Evolutionary conservation across 2,113 vertebrate species (phyloP), one percentile per base, ranked within the genome.

Genomic region (Acrocephalus kingi): DNA sequence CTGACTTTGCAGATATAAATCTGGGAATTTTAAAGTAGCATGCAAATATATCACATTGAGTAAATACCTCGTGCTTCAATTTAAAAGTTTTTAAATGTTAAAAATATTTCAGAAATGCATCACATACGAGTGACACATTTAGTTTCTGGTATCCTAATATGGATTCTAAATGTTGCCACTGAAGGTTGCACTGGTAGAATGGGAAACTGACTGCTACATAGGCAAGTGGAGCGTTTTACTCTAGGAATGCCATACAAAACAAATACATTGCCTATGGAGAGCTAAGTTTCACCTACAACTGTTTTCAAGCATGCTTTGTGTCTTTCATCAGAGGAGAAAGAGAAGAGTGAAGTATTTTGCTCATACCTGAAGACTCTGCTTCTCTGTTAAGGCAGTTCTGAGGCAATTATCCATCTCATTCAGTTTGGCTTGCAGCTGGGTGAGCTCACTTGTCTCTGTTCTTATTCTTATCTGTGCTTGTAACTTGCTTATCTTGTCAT

Each of bases 341-440:
- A 39, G 16, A 58, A 45, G 11, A 66, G 15, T 13, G 31, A 79
- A 55, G 30, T 18, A 64, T 80, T 93, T 87, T 67, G 31, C 15
- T 71, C 59, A 31, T 96, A 98, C 98, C 98, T 98, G 94, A 73
- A 98, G 97, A 61, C 10, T 81, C 84, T 94, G 87, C 11, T 96
- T 96, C 64, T 95, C 94, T 61, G 63, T 80, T 92, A 95, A 78
- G 95, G 94, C 54, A 52, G 66, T 95, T 75, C 93, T 97, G 73
- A 99, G 97, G 9, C 56, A 17, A 9, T 91, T 78, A 46, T 98
- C 97, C 22, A 91, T 98, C 69, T 99, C 98, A 35, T 96, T 92
- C 14, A 98, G 89, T 49, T 97, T 93, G 5, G 79, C 91, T 5
- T 97, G 91, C 62, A 98, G 96, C 55, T 98, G 97, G 51, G 94